Conservation (phyloP, 2,888 invertebrate genomes). For the Eilema sororculum region DNA sequence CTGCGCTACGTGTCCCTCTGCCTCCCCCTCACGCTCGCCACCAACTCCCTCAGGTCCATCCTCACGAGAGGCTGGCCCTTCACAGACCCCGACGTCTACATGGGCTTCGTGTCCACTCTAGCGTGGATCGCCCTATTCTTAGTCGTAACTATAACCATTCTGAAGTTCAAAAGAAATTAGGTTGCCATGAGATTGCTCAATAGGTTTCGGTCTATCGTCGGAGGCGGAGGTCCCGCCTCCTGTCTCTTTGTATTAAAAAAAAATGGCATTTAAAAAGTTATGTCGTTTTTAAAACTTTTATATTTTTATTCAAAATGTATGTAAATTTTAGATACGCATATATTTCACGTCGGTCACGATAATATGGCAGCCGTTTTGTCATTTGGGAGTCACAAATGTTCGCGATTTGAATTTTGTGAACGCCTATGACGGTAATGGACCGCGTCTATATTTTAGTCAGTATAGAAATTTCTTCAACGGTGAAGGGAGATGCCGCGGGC, state of each 20-base stretch:
- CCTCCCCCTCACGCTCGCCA: conserved; percentile 96
- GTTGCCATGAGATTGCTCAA: conserved; percentile 46
- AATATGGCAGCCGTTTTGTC: conserved; percentile 10
- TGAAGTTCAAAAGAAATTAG: conserved; percentile 93
- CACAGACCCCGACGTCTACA: conserved; percentile 93
- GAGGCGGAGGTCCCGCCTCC: background rate
- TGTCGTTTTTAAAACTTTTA: background rate
- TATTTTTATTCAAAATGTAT: conserved; percentile 12
- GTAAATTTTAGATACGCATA: conserved; percentile 7
- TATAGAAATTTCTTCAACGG: conserved; percentile 35
- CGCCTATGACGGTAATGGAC: conserved; percentile 22
- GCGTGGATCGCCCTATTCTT: conserved; percentile 95
- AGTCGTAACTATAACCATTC: conserved; percentile 92
- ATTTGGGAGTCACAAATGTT: conserved; percentile 5
- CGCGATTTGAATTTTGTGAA: background rate
- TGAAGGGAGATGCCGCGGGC: conserved; percentile 42
- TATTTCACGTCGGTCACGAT: background rate
- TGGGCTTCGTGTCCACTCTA: conserved; percentile 94
- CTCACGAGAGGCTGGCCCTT: conserved; percentile 96
- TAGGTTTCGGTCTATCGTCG: conserved; percentile 29
- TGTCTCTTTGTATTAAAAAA: conserved; percentile 1
- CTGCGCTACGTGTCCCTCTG: conserved; percentile 94
- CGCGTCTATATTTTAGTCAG: conserved; percentile 41
- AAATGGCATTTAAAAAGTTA: conserved; percentile 18
- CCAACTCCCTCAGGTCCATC: conserved; percentile 95